phyloP scores from a whole-genome alignment of 2,888 invertebrate genomes.

The Scrobipalpa atriplicella region DNA sequence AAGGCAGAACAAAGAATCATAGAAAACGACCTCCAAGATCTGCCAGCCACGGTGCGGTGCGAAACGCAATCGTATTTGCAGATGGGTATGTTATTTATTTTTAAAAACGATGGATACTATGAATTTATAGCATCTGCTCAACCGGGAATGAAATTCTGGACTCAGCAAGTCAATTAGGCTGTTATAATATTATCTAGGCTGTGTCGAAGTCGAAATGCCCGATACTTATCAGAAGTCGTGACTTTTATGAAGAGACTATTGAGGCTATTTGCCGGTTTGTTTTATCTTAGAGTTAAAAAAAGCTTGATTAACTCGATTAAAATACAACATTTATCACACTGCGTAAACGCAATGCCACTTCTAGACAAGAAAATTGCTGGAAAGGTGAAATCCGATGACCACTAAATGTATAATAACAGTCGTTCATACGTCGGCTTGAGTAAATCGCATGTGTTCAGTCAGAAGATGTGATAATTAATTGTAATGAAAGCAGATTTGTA shows the following conservation, averaged over 20 bases:
- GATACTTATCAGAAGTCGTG: too few species aligned
- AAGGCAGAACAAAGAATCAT: conserved; percentile 41
- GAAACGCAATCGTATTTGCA: too few species aligned
- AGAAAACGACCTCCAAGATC: conserved; percentile 59
- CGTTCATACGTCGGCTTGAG: conserved; percentile 11
- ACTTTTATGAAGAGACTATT: too few species aligned
- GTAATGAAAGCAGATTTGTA: not conserved
- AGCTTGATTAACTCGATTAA: not conserved
- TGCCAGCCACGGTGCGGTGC: conserved; percentile 12
- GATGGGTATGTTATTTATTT: too few species aligned
- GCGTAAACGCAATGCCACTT: not conserved
- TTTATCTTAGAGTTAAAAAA: too few species aligned
- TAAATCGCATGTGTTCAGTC: conserved; percentile 9
- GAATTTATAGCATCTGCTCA: too few species aligned
- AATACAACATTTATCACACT: conserved; percentile 4
- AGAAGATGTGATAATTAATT: not conserved
- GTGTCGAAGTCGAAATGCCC: too few species aligned
- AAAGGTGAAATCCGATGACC: not conserved
- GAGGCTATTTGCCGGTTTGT: too few species aligned
- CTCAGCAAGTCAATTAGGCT: too few species aligned
- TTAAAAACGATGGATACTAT: too few species aligned
- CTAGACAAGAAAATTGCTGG: not conserved
- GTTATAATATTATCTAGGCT: too few species aligned
- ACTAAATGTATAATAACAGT: conserved; percentile 4
- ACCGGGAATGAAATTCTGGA: too few species aligned